phyloP scores from a whole-genome alignment of 2,888 invertebrate genomes.

The Rhogogaster chlorosoma region DNA sequence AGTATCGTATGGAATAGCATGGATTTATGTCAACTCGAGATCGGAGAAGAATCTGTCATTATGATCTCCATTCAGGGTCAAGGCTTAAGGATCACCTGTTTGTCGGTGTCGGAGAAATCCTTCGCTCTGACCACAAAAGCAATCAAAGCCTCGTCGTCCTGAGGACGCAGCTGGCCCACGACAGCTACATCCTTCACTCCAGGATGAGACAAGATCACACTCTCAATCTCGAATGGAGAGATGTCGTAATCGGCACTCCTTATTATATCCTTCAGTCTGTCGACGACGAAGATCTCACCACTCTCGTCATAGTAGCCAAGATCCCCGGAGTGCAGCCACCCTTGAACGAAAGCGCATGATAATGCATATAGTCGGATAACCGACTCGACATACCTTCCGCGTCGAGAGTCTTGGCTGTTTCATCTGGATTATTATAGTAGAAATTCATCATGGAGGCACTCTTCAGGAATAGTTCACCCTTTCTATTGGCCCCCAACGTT shows the following conservation, averaged over 20 bases:
- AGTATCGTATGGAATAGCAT: too few relatives aligned
- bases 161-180: conserved; percentile 64
- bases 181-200: conserved; percentile 70
- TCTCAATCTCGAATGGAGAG: conserved; percentile 69
- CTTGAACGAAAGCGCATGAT: conserved; percentile 55
- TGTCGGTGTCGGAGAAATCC: neutral
- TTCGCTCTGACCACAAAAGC: conserved; percentile 65
- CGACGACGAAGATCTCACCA: conserved; percentile 69
- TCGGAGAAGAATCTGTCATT: too few relatives aligned
- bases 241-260: conserved; percentile 71
- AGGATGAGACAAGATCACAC: conserved; percentile 63
- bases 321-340: conserved; percentile 73
- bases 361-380: too few relatives aligned
- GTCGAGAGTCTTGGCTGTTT: conserved; percentile 55
- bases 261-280: conserved; percentile 71
- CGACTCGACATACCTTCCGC: conserved; percentile 58
- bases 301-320: conserved; percentile 68
- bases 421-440: conserved; percentile 16
- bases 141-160: conserved; percentile 69
- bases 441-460: neutral
- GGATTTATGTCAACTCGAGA: too few relatives aligned
- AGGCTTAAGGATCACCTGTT: neutral
- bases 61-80: too few relatives aligned
- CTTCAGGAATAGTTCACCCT: conserved; percentile 58
- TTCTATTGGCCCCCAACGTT: conserved; percentile 63